phyloP scores from a whole-genome alignment of 2,888 invertebrate genomes.

The Xanthia icteritia region DNA sequence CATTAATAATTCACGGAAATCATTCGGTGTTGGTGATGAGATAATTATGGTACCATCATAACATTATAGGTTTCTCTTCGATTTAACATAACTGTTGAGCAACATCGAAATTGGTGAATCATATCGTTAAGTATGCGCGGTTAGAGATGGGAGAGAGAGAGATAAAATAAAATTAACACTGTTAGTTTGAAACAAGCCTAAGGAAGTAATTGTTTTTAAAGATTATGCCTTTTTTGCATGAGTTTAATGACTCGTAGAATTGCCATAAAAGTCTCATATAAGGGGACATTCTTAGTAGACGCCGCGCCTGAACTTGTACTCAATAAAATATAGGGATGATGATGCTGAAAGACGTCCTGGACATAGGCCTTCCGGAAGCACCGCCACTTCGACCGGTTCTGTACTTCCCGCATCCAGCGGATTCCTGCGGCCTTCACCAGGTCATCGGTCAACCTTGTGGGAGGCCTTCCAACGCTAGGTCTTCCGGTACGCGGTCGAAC shows the following conservation, averaged over 20 bases:
- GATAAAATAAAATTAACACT: background rate
- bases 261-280: background rate
- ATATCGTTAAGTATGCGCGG: slow-evolving; percentile 5
- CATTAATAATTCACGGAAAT: slow-evolving; percentile 51
- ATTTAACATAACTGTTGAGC: slow-evolving; percentile 46
- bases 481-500: too few species aligned
- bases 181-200: background rate
- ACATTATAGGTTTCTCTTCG: slow-evolving; percentile 50
- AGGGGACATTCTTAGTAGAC: background rate
- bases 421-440: too few species aligned
- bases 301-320: too few species aligned
- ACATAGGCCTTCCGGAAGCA: too few species aligned
- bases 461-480: too few species aligned
- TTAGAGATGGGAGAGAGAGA: background rate
- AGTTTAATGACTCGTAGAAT: background rate
- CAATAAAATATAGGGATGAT: background rate
- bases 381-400: too few species aligned
- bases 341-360: too few species aligned
- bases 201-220: background rate
- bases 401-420: too few species aligned
- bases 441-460: too few species aligned
- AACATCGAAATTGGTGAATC: slow-evolving; percentile 21
- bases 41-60: slow-evolving; percentile 57
- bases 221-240: background rate
- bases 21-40: slow-evolving; percentile 15